Base-by-base conservation (phyloP, 2,888 invertebrate genomes). In the Conistra vaccinii region DNA sequence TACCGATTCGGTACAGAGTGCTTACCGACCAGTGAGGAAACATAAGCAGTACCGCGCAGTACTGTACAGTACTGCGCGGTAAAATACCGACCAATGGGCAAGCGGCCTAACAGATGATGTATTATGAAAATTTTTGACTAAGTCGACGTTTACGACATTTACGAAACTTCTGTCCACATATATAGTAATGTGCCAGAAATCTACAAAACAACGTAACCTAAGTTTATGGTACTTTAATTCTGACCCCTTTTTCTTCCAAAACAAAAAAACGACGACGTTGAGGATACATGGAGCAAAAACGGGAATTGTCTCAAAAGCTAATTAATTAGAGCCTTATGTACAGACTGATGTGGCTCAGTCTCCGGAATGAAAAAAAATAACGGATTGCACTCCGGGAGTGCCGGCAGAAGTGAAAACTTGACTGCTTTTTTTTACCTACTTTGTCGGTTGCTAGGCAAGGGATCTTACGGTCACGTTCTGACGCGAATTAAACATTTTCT, bases 201-300 rank as follows among this genome's bases (percentile, higher is more conserved):
- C n/a, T 5, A 35, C 3, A 67, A 69, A 45, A 32, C 7, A n/a
- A 45, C 23, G 17, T 20, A 48, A 51, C 12, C 0, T 14, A 32
- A 32, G 20, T 48, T 32, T 48, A 23, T 48, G 14, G 14, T n/a
- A 14, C 7, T 32, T 66, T 39, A 35, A 62, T 45, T 69, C 0
- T 26, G 48, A 73, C 72, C 85, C 83, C 68, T 83, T 88, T 87
- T 85, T 86, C 14, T 51, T 84, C 69, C 57, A 63, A 65, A 60
- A 62, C 71, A 81, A 80, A 73, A 76, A 74, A 81, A 71, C 61
- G 53, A 75, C 77, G 71, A 78, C 81, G 82, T 87, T 85, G 76
- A 84, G 84, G 78, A 83, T 83, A 82, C n/a, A 42, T 20, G 26
- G 26, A 20, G 83, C 80, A 85, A 87, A 89, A 87, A 86, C 60